Evolutionary conservation across 2,888 invertebrate species (phyloP), one percentile per base, ranked within the genome.

Genomic region (Orgyia antiqua): DNA sequence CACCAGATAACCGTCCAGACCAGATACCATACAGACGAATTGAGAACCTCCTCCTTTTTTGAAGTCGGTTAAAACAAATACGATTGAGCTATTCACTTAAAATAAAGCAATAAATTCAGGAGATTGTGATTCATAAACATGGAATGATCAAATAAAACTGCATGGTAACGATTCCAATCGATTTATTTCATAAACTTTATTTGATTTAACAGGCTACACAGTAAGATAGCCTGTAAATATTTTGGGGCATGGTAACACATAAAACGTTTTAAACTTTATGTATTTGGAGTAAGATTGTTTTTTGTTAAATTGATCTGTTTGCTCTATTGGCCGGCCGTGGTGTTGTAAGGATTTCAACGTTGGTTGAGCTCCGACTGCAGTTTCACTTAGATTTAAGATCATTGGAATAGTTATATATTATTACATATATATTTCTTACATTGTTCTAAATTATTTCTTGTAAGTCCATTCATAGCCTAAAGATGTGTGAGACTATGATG

Each of bases 171-270:
- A 24, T 36, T 37, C 28, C 55, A 63, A 70, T 62, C 61, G 65
- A 66, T 68, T 67, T 59, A 61, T 54, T 60, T 58, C 55, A 59
- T 60, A 58, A 60, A 46, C 47, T 55, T 49, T 36, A 49, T 56
- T 49, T 36, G 45, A 44, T 44, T 50, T 25, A 35, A 13, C 15
- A 10, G 27, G 39, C 37, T 37, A 27, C 25, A 25, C 4, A 7
- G 1, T n/a, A n/a, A n/a, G n/a, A n/a, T n/a, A n/a, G n/a, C n/a
- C n/a, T n/a, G n/a, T n/a, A n/a, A n/a, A n/a, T n/a, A n/a, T n/a
- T n/a, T n/a, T n/a, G n/a, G n/a, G n/a, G n/a, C n/a, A n/a, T n/a
- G n/a, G n/a, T n/a, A n/a, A n/a, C n/a, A 26, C 12, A 4, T 19
- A 6, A 18, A 10, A 12, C 3, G 34, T 26, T 33, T 20, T 44